These are phyloP conservation scores for Holotrichia oblita DNA, from an alignment of 1,140 invertebrate species.

Conservation along the genomic window DNA sequence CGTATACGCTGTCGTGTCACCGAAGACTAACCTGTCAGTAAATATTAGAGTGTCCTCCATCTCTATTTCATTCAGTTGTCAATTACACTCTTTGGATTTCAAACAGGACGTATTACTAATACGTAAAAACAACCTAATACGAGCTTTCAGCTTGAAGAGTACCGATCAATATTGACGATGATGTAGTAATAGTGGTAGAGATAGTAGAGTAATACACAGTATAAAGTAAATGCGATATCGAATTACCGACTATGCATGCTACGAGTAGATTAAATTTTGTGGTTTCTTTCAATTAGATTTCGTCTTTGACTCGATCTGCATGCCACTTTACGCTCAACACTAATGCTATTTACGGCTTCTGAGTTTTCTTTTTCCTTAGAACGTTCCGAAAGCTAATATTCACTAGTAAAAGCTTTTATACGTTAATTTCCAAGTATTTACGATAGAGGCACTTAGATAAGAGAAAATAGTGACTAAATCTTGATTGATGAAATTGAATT, in stretches of 20 bases:
- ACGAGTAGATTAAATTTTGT: constrained; percentile 28
- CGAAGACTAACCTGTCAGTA: constrained; percentile 6
- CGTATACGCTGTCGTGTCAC: background rate
- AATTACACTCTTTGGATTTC: constrained; percentile 4
- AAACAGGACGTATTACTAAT: background rate
- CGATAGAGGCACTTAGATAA: background rate
- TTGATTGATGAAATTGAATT: too few species aligned
- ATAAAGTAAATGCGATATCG: constrained; percentile 1
- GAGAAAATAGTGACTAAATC: background rate
- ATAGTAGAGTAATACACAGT: background rate
- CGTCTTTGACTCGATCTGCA: constrained; percentile 21
- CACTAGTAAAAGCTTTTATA: background rate
- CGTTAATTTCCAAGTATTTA: background rate
- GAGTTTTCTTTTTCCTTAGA: background rate
- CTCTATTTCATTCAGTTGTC: constrained; percentile 29
- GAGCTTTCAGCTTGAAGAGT: constrained; percentile 28
- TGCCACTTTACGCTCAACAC: background rate
- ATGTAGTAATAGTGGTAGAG: constrained; percentile 19
- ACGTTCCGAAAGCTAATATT: background rate
- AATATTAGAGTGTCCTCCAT: constrained; percentile 31
- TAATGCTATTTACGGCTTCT: background rate
- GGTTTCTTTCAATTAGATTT: constrained; percentile 37
- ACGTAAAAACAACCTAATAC: constrained; percentile 29
- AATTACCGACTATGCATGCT: constrained; percentile 21
- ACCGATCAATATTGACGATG: constrained; percentile 24